Conservation (phyloP, 2,113 vertebrate genomes). For the Channa maculata region DNA sequence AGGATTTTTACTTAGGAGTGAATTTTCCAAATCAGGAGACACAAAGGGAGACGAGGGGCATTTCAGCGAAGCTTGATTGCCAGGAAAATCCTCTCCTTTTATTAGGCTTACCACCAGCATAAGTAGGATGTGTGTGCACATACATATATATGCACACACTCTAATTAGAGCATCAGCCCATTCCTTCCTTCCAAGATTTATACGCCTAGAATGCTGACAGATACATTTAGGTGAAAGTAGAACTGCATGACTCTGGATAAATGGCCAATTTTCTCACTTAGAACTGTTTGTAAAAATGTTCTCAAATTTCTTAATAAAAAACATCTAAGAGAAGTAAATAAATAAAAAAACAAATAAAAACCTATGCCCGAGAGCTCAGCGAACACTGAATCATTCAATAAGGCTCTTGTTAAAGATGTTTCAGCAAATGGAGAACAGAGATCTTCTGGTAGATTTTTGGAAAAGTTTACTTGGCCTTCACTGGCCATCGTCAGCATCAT, state of each 20-base stretch:
- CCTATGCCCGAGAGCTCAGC: background rate
- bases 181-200: constrained; percentile 62
- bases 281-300: background rate
- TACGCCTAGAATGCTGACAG: constrained; percentile 45
- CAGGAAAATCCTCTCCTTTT: constrained; percentile 64
- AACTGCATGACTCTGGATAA: constrained; percentile 7
- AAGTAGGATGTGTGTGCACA: background rate
- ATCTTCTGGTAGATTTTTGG: background rate
- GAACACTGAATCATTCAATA: background rate
- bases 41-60: constrained; percentile 33
- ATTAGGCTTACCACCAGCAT: constrained; percentile 53
- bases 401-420: background rate
- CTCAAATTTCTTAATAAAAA: background rate
- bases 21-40: constrained; percentile 69
- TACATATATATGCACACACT: constrained; percentile 21
- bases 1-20: constrained; percentile 56
- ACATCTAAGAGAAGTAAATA: background rate
- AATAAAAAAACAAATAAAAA: background rate
- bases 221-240: constrained; percentile 15
- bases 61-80: constrained; percentile 59
- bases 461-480: background rate
- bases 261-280: background rate
- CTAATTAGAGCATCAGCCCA: constrained; percentile 48
- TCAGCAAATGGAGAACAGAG: background rate
- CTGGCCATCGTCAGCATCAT: background rate